Base-by-base conservation (phyloP, 2,113 vertebrate genomes). In the Entosphenus tridentatus region DNA sequence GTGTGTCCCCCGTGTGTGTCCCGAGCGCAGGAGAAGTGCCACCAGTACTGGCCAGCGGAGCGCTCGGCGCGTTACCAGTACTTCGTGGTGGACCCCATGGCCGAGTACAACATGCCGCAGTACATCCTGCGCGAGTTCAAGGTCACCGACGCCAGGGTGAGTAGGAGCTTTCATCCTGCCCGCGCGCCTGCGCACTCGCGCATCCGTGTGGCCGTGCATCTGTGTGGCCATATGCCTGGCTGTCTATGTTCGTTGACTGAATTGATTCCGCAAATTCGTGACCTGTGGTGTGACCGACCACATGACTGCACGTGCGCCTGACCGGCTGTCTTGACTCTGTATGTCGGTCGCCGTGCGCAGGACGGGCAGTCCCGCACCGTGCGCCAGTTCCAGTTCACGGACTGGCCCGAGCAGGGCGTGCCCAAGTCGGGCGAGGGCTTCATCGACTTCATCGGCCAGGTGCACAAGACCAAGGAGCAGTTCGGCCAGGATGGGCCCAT, bases 71-170 rank as follows among this genome's bases (percentile, higher is more conserved):
- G 92, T 75, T 98, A 98, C 67, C 93, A 98, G 78, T 98, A 98
- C 79, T 98, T 98, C 82, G 93, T 98, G 72, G 93, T 98, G 75
- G 93, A 98, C 75, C 93, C 93, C 54, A 96, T 98, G 93, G 93
- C 93, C 12, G 93, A 98, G 71, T 98, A 98, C 75, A 98, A 98
- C 77, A 98, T 98, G 93, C 93, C 93, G 65, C 93, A 98, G 73
- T 98, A 98, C 73, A 98, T 96, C 76, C 80, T 98, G 76, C 82
- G 93, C 68, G 89, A 98, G 81, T 98, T 98, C 80, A 98, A 98
- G 82, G 93, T 98, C 80, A 98, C 93, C 72, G 93, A 97, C 75
- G 93, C 93, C 79, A 86, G 92, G 83, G 93, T 96, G 83, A 89
- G 86, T 76, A 39, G 39, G 39, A 39, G 39, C 39, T 39, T 39